These are phyloP conservation scores for Stegodyphus dumicola DNA, from an alignment of 1,140 invertebrate species.

Conservation along the genomic window DNA sequence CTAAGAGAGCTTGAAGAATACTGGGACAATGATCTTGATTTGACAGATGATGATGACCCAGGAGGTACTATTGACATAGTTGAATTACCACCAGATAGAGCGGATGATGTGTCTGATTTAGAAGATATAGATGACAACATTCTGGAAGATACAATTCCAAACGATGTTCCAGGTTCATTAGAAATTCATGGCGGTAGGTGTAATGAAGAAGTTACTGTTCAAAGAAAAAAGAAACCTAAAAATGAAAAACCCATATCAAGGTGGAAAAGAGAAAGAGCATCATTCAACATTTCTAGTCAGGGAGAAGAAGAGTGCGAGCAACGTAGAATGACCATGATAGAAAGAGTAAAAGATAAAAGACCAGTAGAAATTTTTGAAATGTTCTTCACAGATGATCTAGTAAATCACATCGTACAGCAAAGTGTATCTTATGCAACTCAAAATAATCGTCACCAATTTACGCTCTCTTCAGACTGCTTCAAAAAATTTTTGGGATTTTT, in stretches of 20 bases:
- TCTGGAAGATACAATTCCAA: constrained; percentile 19
- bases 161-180: constrained; percentile 18
- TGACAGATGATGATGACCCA: constrained; percentile 18
- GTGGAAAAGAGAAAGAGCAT: constrained; percentile 39
- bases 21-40: constrained; percentile 15
- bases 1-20: constrained; percentile 16
- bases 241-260: constrained; percentile 19
- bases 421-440: constrained; percentile 39
- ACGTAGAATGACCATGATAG: constrained; percentile 35
- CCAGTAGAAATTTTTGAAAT: constrained; percentile 35
- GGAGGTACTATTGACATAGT: constrained; percentile 16
- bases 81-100: constrained; percentile 13
- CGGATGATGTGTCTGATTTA: constrained; percentile 18
- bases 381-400: constrained; percentile 35
- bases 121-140: constrained; percentile 19
- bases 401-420: constrained; percentile 39
- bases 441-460: constrained; percentile 40
- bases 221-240: constrained; percentile 20
- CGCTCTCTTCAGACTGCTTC: constrained; percentile 38
- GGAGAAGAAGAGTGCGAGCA: constrained; percentile 36
- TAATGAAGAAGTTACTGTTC: constrained; percentile 19
- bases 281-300: constrained; percentile 39
- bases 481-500: constrained; percentile 35
- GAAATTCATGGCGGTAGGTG: constrained; percentile 17
- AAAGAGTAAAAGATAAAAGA: constrained; percentile 29